Conservation (phyloP, 2,113 vertebrate genomes). For the Motacilla alba region DNA sequence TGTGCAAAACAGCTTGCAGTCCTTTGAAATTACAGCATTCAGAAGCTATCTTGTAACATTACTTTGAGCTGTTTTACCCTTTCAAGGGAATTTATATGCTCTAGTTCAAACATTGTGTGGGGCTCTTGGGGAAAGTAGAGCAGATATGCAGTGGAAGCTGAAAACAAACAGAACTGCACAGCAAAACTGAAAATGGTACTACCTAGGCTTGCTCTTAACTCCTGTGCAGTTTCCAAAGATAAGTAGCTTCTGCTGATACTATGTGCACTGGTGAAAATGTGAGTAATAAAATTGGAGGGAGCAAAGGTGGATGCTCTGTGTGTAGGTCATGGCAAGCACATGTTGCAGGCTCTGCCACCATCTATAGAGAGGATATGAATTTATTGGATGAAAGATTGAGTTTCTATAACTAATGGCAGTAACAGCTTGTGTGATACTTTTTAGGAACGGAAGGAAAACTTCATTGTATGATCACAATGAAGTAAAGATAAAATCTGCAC, state of each 20-base stretch:
- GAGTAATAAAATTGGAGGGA: background rate
- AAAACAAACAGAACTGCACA: background rate
- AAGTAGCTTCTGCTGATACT: background rate
- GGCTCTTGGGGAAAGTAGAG: accelerated
- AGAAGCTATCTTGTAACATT: background rate
- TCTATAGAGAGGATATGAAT: accelerated
- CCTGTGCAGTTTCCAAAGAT: background rate
- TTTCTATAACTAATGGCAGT: background rate
- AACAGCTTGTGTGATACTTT: background rate
- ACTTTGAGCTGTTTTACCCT: background rate
- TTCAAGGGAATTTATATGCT: background rate
- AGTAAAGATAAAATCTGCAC: background rate
- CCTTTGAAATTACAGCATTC: background rate
- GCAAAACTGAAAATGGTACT: background rate
- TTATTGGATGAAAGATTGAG: background rate
- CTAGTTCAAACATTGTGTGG: background rate
- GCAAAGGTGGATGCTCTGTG: background rate
- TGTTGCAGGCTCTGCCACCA: background rate
- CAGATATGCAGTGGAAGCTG: background rate
- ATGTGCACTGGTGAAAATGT: background rate
- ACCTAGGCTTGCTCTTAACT: background rate
- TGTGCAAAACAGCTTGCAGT: background rate
- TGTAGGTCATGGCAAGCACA: background rate
- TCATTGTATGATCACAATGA: background rate
- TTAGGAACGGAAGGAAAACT: background rate